phyloP scores from a whole-genome alignment of 2,888 invertebrate species.

The Cephus rjabovi region DNA sequence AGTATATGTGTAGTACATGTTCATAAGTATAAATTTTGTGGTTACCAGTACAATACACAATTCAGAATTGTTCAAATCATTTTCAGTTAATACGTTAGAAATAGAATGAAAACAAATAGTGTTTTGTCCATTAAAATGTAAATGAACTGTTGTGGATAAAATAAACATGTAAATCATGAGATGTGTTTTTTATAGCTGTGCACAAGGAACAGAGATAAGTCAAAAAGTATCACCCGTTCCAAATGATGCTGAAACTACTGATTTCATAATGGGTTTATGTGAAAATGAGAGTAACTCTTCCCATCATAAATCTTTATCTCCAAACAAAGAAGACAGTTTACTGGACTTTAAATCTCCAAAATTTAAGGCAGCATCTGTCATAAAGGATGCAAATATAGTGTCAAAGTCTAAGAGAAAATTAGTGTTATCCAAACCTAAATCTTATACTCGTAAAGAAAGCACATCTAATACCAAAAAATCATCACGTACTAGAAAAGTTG shows the following conservation, averaged over 20 bases:
- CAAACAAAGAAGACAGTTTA: conserved; percentile 48
- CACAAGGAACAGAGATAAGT: not conserved
- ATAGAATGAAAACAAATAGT: not conserved
- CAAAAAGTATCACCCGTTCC: not conserved
- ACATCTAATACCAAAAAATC: conserved; percentile 6
- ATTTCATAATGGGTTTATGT: not conserved
- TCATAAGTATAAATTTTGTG: not conserved
- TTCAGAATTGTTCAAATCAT: not conserved
- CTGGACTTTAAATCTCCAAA: conserved; percentile 57
- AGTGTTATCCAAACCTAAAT: conserved; percentile 18
- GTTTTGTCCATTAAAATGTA: conserved; percentile 1
- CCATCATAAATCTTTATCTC: not conserved
- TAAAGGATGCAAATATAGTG: conserved; percentile 17
- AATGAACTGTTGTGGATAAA: conserved; percentile 9
- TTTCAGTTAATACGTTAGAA: not conserved
- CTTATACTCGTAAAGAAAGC: conserved; percentile 5
- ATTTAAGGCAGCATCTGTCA: conserved; percentile 3
- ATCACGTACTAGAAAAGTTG: not conserved
- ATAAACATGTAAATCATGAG: conserved; percentile 9
- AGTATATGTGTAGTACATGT: not conserved
- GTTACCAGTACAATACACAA: not conserved
- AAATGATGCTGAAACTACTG: not conserved
- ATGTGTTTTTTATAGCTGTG: conserved; percentile 1
- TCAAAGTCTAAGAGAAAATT: conserved; percentile 31
- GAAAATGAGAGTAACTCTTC: not conserved